phyloP scores from a whole-genome alignment of 2,113 vertebrate species.

The Gadus macrocephalus region DNA sequence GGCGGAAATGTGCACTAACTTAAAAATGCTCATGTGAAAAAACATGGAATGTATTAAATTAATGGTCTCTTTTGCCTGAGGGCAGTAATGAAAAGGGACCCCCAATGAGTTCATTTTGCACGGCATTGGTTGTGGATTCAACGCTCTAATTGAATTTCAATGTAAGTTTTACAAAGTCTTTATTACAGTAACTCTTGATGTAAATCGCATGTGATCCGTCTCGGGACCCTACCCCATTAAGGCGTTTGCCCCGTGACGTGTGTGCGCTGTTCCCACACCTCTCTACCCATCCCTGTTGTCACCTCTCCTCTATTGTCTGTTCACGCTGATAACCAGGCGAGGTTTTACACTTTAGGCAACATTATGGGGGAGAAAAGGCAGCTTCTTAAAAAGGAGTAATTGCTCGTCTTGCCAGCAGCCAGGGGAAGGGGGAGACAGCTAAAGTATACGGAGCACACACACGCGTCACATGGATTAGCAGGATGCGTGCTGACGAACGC shows the following conservation, averaged over 20 bases:
- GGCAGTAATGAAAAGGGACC: conserved; percentile 74
- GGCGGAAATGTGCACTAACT: conserved; percentile 69
- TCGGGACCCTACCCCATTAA: conserved; percentile 72
- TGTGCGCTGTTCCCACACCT: conserved; percentile 60
- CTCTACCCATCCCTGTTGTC: conserved; percentile 60
- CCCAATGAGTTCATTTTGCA: conserved; percentile 78
- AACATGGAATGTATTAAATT: conserved; percentile 77
- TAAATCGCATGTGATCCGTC: conserved; percentile 75
- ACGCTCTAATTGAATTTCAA: conserved; percentile 80
- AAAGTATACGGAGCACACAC: conserved; percentile 43
- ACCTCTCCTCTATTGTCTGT: conserved; percentile 60
- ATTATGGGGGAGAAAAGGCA: conserved; percentile 31
- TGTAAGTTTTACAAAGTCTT: conserved; percentile 79
- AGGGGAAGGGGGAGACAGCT: conserved; percentile 41
- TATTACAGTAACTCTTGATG: conserved; percentile 75
- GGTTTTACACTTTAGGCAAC: conserved; percentile 42
- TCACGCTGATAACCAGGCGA: conserved; percentile 44
- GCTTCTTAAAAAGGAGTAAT: conserved; percentile 59
- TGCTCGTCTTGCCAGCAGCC: conserved; percentile 32
- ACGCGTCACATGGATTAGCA: conserved; percentile 49
- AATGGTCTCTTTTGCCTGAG: conserved; percentile 77
- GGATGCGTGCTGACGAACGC: conserved; percentile 45
- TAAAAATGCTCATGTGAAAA: conserved; percentile 74
- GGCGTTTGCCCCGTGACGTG: conserved; percentile 72
- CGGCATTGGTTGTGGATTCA: conserved; percentile 77